phyloP scores from a whole-genome alignment of 2,888 invertebrate genomes.

The Agelastica alni region DNA sequence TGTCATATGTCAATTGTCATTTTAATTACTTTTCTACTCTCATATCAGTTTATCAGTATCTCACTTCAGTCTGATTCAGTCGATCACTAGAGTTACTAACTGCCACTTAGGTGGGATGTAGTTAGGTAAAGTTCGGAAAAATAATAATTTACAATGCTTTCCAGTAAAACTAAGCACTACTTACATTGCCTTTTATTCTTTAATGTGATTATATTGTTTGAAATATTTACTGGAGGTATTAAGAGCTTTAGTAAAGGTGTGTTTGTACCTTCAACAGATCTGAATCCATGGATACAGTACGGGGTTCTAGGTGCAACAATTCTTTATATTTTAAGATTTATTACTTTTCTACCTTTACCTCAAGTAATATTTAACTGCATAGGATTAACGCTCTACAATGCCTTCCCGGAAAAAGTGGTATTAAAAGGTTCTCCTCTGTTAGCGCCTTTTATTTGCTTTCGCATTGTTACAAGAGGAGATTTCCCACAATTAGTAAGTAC shows the following conservation, averaged over 20 bases:
- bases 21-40: background rate
- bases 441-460: constrained; percentile 92
- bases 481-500: constrained; percentile 80
- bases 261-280: constrained; percentile 52
- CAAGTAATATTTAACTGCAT: constrained; percentile 88
- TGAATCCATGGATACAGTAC: constrained; percentile 83
- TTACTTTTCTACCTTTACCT: constrained; percentile 85
- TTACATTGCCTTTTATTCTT: constrained; percentile 78
- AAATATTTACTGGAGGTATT: constrained; percentile 61
- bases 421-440: constrained; percentile 85
- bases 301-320: constrained; percentile 74
- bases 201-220: constrained; percentile 74
- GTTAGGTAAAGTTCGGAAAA: constrained; percentile 3
- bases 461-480: constrained; percentile 93
- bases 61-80: background rate
- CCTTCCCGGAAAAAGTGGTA: constrained; percentile 89
- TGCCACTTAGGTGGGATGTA: constrained; percentile 2
- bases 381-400: constrained; percentile 87
- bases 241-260: constrained; percentile 58
- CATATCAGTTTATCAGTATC: too few species aligned
- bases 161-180: constrained; percentile 76
- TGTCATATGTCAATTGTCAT: background rate
- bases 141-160: constrained; percentile 50
- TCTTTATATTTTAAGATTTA: constrained; percentile 76
- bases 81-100: background rate